Evolutionary conservation across 2,888 invertebrate species (phyloP), one percentile per base, ranked within the genome.

Genomic region (Brachyptera putata): DNA sequence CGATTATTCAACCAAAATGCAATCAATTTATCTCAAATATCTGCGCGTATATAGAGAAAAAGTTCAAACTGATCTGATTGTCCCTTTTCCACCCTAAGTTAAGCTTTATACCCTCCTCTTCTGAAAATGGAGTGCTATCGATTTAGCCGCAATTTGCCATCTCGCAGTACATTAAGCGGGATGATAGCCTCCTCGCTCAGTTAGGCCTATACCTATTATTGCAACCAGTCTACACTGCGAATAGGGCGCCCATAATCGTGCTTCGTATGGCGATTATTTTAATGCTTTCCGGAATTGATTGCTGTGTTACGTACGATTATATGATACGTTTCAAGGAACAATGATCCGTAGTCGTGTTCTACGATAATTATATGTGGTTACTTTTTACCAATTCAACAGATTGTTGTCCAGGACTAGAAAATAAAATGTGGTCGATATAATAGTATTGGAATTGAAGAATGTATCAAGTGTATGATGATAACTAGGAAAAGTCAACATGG

Each of bases 151-250:
- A 60, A 60, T 50, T 60, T 60, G 56, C 56, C 56, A 56, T 60
- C 56, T 30, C 49, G 56, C 60, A 60, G 36, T 60, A 60, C 60
- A 56, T 60, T 60, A 60, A 56, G 30, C 48, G 36, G 48, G 50
- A 56, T 60, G 60, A 49, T 60, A 34, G 53, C 36, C 16, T 14
- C 34, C 21, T 13, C 53, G 53, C 53, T 53, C 24, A 21, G 36
- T 9, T 34, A 9, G 18, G 36, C 36, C 13, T 14, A 13, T n/a
- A 36, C 36, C 53, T 53, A 53, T 53, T 34, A 53, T 36, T 53
- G 53, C 53, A 53, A 21, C 34, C 26, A 26, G 30, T 37, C n/a
- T 16, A 16, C 1, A 41, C 13, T 16, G 18, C 41, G 18, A 21
- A n/a, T 16, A 37, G 41, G 4, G 18, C 1, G 18, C 14, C 16